phyloP scores from a whole-genome alignment of 1,140 invertebrate species.

The honey bee (Apis mellifera) region Amel_HAv3.1 CM009938.2:234501-235000 shows the following conservation, averaged over 20 bases:
- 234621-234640: neutral
- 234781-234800: neutral
- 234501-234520: neutral
- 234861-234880: too few species aligned
- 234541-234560: constrained; percentile 23
- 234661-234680: neutral
- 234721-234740: neutral
- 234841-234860: neutral
- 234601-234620: constrained; percentile 9
- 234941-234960: too few species aligned
- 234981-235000: too few species aligned
- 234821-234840: neutral
- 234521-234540: constrained; percentile 5
- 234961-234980: too few species aligned
- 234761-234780: neutral
- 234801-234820: too few species aligned
- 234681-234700: neutral
- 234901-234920: too few species aligned
- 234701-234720: neutral
- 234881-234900: too few species aligned
- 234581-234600: constrained; percentile 22
- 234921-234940: too few species aligned
- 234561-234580: neutral
- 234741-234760: neutral
- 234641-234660: neutral